These are phyloP conservation scores for Baryphthengus martii DNA, from an alignment of 2,113 vertebrate genomes.

Conservation along the genomic window DNA sequence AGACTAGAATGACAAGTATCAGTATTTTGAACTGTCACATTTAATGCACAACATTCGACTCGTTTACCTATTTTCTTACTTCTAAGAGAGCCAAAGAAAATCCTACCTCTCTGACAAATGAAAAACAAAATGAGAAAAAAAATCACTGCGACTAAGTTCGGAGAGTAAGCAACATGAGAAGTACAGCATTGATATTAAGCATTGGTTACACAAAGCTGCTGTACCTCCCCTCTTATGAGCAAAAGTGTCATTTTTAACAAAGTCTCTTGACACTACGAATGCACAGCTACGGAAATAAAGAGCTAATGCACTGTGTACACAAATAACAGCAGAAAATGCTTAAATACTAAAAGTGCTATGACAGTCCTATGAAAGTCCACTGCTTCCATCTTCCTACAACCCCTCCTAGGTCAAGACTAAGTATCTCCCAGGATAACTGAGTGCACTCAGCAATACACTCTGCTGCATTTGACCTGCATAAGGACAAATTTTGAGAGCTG, in stretches of 20 bases:
- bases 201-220: not conserved
- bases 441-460: not conserved
- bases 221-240: not conserved
- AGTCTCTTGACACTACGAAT: not conserved
- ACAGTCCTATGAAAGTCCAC: not conserved
- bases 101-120: not conserved
- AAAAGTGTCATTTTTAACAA: not conserved
- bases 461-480: not conserved
- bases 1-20: not conserved
- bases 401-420: not conserved
- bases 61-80: not conserved
- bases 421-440: not conserved
- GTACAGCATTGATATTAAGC: not conserved
- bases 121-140: not conserved
- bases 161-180: not conserved
- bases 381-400: not conserved
- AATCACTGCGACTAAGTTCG: not conserved
- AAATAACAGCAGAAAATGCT: not conserved
- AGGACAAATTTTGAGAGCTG: not conserved
- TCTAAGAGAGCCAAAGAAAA: not conserved
- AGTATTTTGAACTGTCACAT: not conserved
- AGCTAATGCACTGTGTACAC: not conserved
- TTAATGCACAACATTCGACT: not conserved
- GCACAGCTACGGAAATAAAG: not conserved
- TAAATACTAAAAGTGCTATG: not conserved